These are phyloP conservation scores for Homarus gammarus DNA, from an alignment of 2,888 invertebrate species.

Conservation along the genomic window DNA sequence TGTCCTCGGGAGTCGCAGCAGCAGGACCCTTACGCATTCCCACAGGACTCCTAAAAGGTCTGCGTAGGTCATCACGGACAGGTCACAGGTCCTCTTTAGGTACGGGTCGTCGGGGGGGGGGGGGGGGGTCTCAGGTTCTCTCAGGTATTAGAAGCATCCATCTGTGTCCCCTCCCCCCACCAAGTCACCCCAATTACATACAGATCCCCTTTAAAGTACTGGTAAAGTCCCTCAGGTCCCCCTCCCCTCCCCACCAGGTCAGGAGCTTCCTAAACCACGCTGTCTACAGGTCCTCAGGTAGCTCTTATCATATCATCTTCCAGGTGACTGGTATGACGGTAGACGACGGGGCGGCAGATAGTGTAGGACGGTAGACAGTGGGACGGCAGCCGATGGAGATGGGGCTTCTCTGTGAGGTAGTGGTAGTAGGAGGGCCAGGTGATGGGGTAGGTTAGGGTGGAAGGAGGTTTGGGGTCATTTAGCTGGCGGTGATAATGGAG, in stretches of 20 bases:
- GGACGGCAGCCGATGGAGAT: background rate
- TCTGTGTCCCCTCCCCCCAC: too few species aligned
- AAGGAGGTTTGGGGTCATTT: background rate
- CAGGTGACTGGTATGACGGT: background rate
- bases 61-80: too few species aligned
- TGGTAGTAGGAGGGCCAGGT: background rate
- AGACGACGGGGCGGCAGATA: background rate
- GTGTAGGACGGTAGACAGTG: background rate
- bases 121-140: too few species aligned
- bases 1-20: too few species aligned
- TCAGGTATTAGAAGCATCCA: too few species aligned
- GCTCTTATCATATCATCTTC: constrained; percentile 5
- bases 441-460: too few species aligned
- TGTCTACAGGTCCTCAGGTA: background rate
- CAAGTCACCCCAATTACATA: background rate
- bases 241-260: background rate
- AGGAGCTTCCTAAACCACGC: background rate
- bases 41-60: too few species aligned
- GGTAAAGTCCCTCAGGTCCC: background rate
- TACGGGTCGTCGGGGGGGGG: too few species aligned
- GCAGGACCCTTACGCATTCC: too few species aligned
- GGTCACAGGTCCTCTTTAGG: too few species aligned
- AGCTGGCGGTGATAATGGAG: background rate
- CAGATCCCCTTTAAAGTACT: too few species aligned
- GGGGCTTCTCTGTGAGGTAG: too few species aligned